Evolutionary conservation across 1,140 invertebrate species (phyloP).

Genomic region (Rhysida immarginata): DNA sequence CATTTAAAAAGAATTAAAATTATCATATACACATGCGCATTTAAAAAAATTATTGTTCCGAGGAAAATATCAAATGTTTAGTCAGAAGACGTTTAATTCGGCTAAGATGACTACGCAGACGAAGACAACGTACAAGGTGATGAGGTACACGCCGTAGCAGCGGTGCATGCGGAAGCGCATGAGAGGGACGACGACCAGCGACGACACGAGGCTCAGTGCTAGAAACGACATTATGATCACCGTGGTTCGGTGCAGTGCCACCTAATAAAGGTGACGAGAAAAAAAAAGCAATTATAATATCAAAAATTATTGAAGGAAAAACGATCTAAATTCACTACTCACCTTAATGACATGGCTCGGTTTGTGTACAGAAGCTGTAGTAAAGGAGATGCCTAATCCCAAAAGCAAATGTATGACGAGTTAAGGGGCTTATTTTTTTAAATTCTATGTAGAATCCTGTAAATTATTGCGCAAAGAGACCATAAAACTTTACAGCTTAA

Average conservation of each 20-base stretch:
- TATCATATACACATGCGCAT: too few relatives aligned
- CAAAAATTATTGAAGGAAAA: too few relatives aligned
- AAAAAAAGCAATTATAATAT: too few relatives aligned
- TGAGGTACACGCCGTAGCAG: not conserved
- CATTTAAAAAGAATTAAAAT: too few relatives aligned
- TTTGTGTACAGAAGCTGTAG: not conserved
- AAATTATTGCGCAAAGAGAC: not conserved
- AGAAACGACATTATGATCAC: not conserved
- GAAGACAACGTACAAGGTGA: not conserved
- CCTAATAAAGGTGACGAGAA: too few relatives aligned
- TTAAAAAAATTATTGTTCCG: too few relatives aligned
- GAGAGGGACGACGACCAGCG: not conserved
- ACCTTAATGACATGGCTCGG: not conserved
- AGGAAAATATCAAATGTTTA: too few relatives aligned
- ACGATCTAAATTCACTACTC: too few relatives aligned
- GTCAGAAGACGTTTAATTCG: too few relatives aligned
- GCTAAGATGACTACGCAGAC: too few relatives aligned
- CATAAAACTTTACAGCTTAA: too few relatives aligned
- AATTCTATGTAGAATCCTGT: not conserved
- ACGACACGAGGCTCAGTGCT: not conserved
- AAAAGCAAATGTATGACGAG: not conserved
- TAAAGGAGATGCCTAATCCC: conserved; percentile 4
- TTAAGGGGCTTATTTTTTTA: not conserved
- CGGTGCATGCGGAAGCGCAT: not conserved
- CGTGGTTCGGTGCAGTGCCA: not conserved